A percentile compares a stretch with the other conserved stretches of the same genome.
Evolutionary conservation across 2,888 invertebrate genomes (phyloP).

Genomic region (Pyrochroa serraticornis): DNA sequence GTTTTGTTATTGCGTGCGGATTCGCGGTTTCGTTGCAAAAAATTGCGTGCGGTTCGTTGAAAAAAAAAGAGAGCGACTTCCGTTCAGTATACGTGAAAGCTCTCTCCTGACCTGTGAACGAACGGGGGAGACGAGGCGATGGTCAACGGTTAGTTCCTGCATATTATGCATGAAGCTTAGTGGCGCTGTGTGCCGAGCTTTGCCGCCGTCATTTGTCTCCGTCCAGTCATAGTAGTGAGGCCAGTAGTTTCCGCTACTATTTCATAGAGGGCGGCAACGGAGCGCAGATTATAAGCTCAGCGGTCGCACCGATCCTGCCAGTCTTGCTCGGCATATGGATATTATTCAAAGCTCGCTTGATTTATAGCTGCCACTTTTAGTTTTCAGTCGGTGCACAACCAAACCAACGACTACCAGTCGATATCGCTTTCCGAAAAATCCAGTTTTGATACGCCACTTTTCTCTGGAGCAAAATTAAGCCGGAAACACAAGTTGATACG

Average conservation of each 20-base stretch:
- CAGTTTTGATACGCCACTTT: constrained; percentile 11
- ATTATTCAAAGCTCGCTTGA: constrained; percentile 39
- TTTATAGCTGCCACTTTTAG: constrained; percentile 38
- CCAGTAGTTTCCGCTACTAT: constrained; percentile 48
- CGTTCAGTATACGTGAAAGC: no score
- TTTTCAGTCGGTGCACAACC: constrained; percentile 18
- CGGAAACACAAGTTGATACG: no score
- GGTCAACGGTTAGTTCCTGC: constrained; percentile 15
- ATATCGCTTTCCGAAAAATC: constrained; percentile 27
- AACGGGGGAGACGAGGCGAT: no score
- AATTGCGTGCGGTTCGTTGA: neutral
- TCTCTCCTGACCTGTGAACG: no score
- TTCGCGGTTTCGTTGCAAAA: no score
- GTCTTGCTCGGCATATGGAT: constrained; percentile 35
- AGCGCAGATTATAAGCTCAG: constrained; percentile 33
- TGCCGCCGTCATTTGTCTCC: constrained; percentile 27
- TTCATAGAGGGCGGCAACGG: constrained; percentile 48
- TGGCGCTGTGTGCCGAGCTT: constrained; percentile 42
- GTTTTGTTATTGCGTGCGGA: no score
- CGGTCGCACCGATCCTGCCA: constrained; percentile 24
- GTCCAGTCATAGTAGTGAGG: constrained; percentile 17
- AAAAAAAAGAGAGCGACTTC: neutral
- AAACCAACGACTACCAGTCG: constrained; percentile 12
- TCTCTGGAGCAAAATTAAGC: constrained; percentile 11
- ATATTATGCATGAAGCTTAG: constrained; percentile 22